Percentiles rank a stretch among this genome's conserved stretches.
phyloP scores from a whole-genome alignment of 2,113 vertebrate genomes.

The Sylvilagus bachmani region DNA sequence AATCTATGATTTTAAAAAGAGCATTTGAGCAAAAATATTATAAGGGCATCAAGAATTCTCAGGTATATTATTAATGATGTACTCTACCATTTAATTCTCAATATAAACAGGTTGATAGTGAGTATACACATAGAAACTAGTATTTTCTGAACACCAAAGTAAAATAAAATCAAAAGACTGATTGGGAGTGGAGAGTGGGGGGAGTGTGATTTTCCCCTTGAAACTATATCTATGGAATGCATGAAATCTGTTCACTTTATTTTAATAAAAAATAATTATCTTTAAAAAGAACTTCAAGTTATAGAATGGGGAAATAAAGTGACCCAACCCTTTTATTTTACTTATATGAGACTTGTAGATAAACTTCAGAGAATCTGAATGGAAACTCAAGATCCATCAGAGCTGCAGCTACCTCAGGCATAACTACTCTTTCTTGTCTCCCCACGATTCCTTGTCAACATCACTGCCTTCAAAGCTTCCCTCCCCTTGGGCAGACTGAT shows the following conservation, averaged over 20 bases:
- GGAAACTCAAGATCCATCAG: not conserved
- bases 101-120: not conserved
- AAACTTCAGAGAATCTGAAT: not conserved
- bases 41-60: not conserved
- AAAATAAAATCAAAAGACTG: not conserved
- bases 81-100: constrained; percentile 2
- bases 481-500: not conserved
- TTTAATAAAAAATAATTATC: too few relatives aligned
- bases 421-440: not conserved
- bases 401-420: not conserved
- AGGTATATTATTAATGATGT: not conserved
- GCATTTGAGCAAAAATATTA: not conserved
- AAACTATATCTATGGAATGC: too few relatives aligned
- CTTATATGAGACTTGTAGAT: not conserved
- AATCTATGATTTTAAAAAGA: not conserved
- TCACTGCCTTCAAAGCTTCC: not conserved
- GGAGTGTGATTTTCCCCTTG: too few relatives aligned
- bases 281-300: not conserved
- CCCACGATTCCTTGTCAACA: not conserved
- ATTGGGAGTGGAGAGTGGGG: not conserved
- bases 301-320: not conserved
- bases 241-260: too few relatives aligned
- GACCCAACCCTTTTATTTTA: not conserved
- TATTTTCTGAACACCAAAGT: constrained; percentile 15
- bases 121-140: not conserved